Evolutionary conservation across 2,113 vertebrate species (phyloP), one percentile per base, ranked within the genome.

Genomic region (Camelus bactrianus): DNA sequence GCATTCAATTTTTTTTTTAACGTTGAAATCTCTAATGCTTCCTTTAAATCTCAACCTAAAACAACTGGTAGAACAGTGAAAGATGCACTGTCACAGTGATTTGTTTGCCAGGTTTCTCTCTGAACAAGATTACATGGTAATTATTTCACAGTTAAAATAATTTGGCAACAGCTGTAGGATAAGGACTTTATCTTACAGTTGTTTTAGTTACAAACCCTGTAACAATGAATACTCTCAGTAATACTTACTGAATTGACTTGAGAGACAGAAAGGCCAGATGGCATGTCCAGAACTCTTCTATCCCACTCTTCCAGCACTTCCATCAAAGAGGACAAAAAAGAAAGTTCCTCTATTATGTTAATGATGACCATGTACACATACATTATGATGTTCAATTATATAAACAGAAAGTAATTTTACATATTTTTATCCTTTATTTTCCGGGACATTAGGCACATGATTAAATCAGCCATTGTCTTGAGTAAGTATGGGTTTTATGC

Each of bases 101-200:
- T 48, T 85, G 35, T 58, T 56, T 56, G 58, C 58, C 60, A 67
- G n/a, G 15, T 86, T 85, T 32, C 73, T 70, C 52, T 80, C 64
- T 80, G n/a, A 52, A 80, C 42, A 62, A 72, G 52, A 70, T 50
- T 80, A 72, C 30, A 22, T 24, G 52, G 32, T 70, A 88, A 88
- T 62, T 88, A 88, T 17, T 70, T 93, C 75, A 72, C 64, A 93
- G 60, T 42, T 54, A 85, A 77, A 87, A 6, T 80, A 80, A 62
- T 70, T 32, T 64, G 56, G 80, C 75, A 84, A 52, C 5, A 72
- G 62, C 15, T 82, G 16, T 83, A 52, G 13, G 24, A 50, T 52
- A 91, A 65, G 15, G 14, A 91, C 32, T 87, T 81, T 72, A 73
- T 65, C 67, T 82, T n/a, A 72, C 28, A 56, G 14, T 64, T 72